Percentiles rank a stretch among this genome's conserved stretches.
Conservation (phyloP, 2,113 vertebrate genomes). For the Nothocercus julius region DNA sequence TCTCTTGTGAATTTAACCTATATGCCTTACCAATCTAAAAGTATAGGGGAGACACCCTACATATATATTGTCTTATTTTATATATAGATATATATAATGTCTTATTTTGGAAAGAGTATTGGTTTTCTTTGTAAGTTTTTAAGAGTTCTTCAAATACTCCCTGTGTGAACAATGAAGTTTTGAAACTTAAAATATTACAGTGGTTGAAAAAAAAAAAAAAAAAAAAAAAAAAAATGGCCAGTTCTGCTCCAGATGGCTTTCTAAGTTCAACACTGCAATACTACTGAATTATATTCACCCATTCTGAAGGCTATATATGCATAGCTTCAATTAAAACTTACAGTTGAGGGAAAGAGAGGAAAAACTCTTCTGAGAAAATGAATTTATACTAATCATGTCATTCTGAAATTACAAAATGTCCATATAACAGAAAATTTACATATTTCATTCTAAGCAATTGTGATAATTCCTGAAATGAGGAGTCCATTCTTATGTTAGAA, state of each 20-base stretch:
- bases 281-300: not conserved
- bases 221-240: no score
- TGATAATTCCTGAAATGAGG: not conserved
- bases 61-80: no score
- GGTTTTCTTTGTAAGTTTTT: not conserved
- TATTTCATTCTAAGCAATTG: not conserved
- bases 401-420: not conserved
- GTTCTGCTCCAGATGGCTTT: not conserved
- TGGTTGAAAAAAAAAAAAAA: not conserved
- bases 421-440: not conserved
- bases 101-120: not conserved
- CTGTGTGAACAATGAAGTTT: not conserved
- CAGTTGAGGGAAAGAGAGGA: not conserved
- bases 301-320: not conserved
- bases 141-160: not conserved
- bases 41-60: rapidly evolving
- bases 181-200: not conserved
- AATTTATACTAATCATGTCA: not conserved
- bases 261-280: not conserved
- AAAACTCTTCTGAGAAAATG: not conserved
- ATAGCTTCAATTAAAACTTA: not conserved
- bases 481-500: not conserved
- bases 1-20: not conserved
- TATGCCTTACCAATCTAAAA: not conserved
- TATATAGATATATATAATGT: not conserved